Conservation (phyloP, 2,113 vertebrate species). For the human region DNA sequence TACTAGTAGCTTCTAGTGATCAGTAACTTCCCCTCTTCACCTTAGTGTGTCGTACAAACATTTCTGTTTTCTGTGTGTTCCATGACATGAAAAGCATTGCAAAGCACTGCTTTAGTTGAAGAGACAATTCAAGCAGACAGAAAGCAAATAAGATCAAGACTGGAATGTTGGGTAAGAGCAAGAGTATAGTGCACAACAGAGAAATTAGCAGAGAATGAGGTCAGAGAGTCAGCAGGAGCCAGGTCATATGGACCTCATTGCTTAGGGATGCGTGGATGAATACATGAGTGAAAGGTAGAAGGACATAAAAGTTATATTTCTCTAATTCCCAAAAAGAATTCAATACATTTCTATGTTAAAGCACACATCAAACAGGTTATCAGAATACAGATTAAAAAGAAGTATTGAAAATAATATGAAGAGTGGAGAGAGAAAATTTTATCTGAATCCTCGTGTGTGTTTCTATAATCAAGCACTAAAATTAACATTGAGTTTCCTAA, state of each 20-base stretch:
- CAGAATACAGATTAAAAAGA: not conserved
- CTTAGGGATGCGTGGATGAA: not conserved
- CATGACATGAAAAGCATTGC: not conserved
- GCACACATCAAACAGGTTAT: not conserved
- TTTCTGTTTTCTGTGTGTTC: not conserved
- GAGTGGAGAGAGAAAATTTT: not conserved
- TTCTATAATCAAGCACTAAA: not conserved
- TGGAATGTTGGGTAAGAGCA: not conserved
- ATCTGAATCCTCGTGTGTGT: not conserved
- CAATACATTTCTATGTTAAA: not conserved
- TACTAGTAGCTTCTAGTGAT: not conserved
- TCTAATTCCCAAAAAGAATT: not conserved
- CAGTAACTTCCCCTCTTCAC: not conserved
- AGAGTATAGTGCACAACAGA: not conserved
- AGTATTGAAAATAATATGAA: constrained; percentile 6
- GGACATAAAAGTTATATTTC: not conserved
- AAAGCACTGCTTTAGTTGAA: not conserved
- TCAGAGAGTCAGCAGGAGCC: not conserved
- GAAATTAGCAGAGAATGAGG: not conserved
- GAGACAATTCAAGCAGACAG: not conserved
- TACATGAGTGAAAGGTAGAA: not conserved
- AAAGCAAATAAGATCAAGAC: not conserved
- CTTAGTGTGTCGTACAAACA: not conserved
- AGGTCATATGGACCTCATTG: not conserved
- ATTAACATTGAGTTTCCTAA: not conserved